Conservation (phyloP, 2,113 vertebrate genomes). For the Notiomystis cincta region DNA sequence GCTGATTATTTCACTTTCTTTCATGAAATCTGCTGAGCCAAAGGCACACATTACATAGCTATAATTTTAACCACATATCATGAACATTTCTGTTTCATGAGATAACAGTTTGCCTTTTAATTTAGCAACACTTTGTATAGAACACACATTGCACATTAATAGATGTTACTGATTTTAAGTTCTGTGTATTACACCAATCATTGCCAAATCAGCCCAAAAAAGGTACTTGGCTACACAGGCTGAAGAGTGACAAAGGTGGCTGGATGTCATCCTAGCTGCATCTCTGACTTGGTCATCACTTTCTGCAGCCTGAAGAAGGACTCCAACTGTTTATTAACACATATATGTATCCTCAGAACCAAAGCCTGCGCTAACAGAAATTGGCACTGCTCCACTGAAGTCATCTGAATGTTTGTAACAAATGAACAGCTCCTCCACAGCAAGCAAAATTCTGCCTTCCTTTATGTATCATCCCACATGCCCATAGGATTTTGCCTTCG, state of each 20-base stretch:
- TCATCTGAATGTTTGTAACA: conserved; percentile 40
- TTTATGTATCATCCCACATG: conserved; percentile 45
- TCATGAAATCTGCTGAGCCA: background rate
- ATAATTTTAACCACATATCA: background rate
- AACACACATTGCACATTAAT: background rate
- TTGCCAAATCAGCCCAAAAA: background rate
- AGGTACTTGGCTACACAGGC: background rate
- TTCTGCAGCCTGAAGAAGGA: background rate
- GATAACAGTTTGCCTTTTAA: background rate
- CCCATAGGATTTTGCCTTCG: conserved; percentile 26
- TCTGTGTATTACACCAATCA: background rate
- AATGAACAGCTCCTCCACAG: conserved; percentile 45
- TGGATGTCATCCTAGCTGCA: background rate
- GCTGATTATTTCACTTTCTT: background rate
- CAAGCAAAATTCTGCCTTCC: conserved; percentile 24
- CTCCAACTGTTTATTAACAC: background rate
- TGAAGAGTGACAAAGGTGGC: background rate
- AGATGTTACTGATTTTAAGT: background rate
- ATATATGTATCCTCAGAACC: background rate
- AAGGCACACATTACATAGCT: background rate
- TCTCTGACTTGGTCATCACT: background rate
- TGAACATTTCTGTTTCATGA: background rate
- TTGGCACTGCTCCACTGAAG: conserved; percentile 4
- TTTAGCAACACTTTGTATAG: background rate
- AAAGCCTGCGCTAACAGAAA: background rate